phyloP scores from a whole-genome alignment of 2,113 vertebrate genomes.

The Puffinus mauretanicus region DNA sequence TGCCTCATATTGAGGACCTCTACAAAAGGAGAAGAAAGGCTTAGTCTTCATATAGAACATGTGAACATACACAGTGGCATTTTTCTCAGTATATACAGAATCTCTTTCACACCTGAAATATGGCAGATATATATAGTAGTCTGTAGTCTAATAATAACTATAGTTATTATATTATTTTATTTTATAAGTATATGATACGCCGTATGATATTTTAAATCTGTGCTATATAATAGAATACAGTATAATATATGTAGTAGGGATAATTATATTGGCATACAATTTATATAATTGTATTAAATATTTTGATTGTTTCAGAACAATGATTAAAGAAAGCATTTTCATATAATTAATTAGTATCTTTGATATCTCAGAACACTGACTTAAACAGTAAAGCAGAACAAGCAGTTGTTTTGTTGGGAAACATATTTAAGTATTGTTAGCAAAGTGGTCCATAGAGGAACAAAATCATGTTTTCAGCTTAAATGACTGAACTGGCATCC shows the following conservation, averaged over 20 bases:
- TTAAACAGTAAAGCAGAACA: neutral
- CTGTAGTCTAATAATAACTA: neutral
- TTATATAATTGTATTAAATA: neutral
- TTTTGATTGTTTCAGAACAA: neutral
- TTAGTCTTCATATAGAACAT: neutral
- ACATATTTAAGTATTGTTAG: neutral
- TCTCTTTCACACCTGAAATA: neutral
- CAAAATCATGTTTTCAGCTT: neutral
- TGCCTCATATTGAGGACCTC: neutral
- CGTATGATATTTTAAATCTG: neutral
- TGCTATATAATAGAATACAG: neutral
- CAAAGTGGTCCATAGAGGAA: neutral
- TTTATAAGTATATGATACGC: neutral
- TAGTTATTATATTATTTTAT: neutral
- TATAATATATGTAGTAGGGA: neutral
- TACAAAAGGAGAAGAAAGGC: neutral
- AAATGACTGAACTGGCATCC: neutral
- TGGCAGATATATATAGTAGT: neutral
- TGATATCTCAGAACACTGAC: neutral
- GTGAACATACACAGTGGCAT: neutral
- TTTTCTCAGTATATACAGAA: neutral
- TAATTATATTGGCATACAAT: neutral
- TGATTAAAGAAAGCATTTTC: neutral
- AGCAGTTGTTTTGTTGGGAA: neutral
- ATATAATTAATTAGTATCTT: neutral